Conservation (phyloP, 2,113 vertebrate genomes). For the Leucoraja erinaceus region DNA sequence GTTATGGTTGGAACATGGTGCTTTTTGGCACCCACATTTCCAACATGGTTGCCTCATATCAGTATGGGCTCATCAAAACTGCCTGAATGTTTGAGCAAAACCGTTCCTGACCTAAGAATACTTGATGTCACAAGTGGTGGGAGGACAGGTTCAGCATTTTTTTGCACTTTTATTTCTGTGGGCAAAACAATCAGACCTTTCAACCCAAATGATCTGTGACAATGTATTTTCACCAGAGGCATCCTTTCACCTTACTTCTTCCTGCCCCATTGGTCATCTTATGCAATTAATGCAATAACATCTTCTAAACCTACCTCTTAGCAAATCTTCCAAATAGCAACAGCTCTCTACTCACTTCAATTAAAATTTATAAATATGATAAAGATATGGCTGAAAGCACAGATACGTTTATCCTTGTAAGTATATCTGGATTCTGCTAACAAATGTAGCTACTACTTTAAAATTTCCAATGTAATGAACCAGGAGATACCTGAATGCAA, state of each 20-base stretch:
- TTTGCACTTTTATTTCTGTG: not conserved
- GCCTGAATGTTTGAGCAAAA: not conserved
- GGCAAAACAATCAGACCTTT: not conserved
- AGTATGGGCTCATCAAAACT: not conserved
- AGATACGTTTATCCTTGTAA: not conserved
- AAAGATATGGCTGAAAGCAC: not conserved
- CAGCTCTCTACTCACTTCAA: no score
- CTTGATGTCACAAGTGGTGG: not conserved
- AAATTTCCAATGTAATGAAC: not conserved
- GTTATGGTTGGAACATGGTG: not conserved
- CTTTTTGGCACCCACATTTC: no score
- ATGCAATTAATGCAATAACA: not conserved
- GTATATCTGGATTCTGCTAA: not conserved
- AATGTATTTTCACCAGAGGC: no score
- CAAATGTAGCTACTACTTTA: not conserved
- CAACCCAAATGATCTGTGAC: not conserved
- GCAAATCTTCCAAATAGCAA: not conserved
- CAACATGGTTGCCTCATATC: not conserved
- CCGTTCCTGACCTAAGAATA: not conserved
- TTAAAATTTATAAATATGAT: conserved; percentile 3
- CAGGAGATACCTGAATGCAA: not conserved
- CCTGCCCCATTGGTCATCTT: not conserved
- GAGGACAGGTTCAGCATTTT: not conserved
- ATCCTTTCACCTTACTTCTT: no score
- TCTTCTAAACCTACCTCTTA: not conserved